A percentile compares a stretch with the other conserved stretches of the same genome.
These are phyloP conservation scores for Chloebia gouldiae DNA, from an alignment of 2,113 vertebrate genomes.

Conservation along the genomic window DNA sequence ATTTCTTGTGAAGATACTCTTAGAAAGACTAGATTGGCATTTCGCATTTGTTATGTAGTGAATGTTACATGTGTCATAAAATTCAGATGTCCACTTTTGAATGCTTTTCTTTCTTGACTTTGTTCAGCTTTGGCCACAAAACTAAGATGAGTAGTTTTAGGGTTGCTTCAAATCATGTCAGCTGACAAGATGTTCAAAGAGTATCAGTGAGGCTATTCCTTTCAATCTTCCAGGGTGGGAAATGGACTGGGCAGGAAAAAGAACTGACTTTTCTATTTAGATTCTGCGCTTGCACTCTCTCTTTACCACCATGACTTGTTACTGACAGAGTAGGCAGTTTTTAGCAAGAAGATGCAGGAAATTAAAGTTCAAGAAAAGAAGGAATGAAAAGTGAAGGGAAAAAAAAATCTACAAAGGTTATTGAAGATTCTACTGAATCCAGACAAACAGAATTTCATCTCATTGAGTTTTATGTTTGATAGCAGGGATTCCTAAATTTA, in stretches of 20 bases:
- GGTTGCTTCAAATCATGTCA: not conserved
- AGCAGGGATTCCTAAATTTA: not conserved
- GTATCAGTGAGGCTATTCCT: not conserved
- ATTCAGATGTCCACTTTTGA: not conserved
- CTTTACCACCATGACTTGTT: not conserved
- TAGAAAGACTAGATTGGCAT: not conserved
- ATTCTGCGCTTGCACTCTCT: not conserved
- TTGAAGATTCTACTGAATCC: not conserved
- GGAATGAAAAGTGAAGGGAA: not conserved
- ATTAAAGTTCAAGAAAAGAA: not conserved
- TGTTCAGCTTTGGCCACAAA: not conserved
- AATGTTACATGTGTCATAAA: not conserved
- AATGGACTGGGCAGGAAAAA: not conserved
- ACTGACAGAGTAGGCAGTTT: not conserved
- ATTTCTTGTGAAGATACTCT: not conserved
- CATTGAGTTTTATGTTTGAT: not conserved
- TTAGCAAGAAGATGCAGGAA: not conserved
- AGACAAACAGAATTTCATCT: not conserved
- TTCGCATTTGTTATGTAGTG: not conserved
- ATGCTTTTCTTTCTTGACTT: not conserved
- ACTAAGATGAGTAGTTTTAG: not conserved
- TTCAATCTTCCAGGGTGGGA: not conserved
- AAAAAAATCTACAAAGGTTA: not conserved
- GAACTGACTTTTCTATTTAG: not conserved
- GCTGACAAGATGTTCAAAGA: not conserved